These are phyloP conservation scores for Diaphora mendica DNA, from an alignment of 2,888 invertebrate genomes.

Conservation along the genomic window DNA sequence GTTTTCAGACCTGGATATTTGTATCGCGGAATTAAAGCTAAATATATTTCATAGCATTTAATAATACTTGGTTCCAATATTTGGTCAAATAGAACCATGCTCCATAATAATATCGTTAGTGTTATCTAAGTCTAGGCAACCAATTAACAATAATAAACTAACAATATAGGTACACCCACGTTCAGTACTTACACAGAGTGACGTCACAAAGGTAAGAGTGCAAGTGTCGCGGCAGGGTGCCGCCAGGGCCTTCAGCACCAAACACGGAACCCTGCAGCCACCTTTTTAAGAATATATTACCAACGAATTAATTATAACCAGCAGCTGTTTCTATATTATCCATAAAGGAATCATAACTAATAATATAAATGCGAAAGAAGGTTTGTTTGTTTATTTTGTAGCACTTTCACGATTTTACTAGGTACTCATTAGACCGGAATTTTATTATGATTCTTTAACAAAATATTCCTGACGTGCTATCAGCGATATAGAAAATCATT, in stretches of 20 bases:
- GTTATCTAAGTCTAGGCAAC: background rate
- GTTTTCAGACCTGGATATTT: too few relatives aligned
- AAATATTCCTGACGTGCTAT: background rate
- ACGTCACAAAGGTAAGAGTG: slow-evolving; percentile 45
- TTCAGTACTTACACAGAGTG: slow-evolving; percentile 19
- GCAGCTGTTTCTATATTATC: slow-evolving; percentile 30
- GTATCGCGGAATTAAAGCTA: too few relatives aligned
- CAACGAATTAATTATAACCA: slow-evolving; percentile 68
- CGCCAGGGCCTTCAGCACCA: slow-evolving; percentile 57
- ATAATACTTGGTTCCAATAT: too few relatives aligned
- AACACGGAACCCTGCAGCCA: slow-evolving; percentile 54
- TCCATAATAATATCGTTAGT: background rate
- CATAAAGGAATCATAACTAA: slow-evolving; percentile 11
- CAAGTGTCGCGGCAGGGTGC: slow-evolving; percentile 66
- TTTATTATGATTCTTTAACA: background rate
- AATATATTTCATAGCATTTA: too few relatives aligned
- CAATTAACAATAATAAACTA: too few relatives aligned
- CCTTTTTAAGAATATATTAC: slow-evolving; percentile 62
- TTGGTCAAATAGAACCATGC: background rate
- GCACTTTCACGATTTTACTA: background rate
- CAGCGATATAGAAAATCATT: too few relatives aligned
- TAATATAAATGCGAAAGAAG: background rate
- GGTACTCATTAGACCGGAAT: background rate
- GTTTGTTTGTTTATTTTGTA: background rate
- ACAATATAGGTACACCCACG: too few relatives aligned